Base-by-base conservation (phyloP, 2,888 invertebrate genomes). In the Elmis aenea region DNA sequence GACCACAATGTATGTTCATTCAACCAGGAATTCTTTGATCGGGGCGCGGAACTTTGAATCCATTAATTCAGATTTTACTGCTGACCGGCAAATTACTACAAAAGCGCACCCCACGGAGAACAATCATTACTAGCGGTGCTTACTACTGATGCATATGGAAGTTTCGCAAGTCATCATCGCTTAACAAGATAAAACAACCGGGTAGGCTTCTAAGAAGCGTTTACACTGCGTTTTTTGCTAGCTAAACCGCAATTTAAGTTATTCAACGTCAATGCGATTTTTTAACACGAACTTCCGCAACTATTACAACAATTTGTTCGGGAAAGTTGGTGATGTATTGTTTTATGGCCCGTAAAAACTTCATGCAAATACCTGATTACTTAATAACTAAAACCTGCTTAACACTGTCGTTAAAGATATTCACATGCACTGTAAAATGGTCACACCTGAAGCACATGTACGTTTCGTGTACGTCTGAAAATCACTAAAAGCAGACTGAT, bases 401-500 rank as follows among this genome's bases (percentile, higher is more conserved):
- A n/a, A n/a, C n/a, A n/a, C n/a, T n/a, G n/a, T n/a, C n/a, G n/a
- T n/a, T n/a, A n/a, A n/a, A n/a, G n/a, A n/a, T n/a, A n/a, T n/a
- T n/a, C n/a, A n/a, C n/a, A n/a, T n/a, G n/a, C n/a, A n/a, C n/a
- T n/a, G n/a, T n/a, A n/a, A n/a, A n/a, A n/a, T n/a, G n/a, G n/a
- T n/a, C 18, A 8, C 18, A 40, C 35, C 40, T 29, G 33, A 20
- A 38, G 26, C 8, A 8, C 18, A 18, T 6, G 5, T 18, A 8
- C 18, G 8, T 8, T 5, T 18, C 18, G 33, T 42, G 33, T 23
- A 30, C 26, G 37, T 38, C 50, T 48, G 45, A 40, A 58, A 57
- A 53, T 57, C 47, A 54, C 54, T 55, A 51, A 58, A 53, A 47
- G 52, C 49, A 46, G 48, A 61, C 62, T 62, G 61, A 60, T 58